These are phyloP conservation scores for Ardeotis arabs DNA, from an alignment of 2,113 vertebrate species.

Conservation along the genomic window DNA sequence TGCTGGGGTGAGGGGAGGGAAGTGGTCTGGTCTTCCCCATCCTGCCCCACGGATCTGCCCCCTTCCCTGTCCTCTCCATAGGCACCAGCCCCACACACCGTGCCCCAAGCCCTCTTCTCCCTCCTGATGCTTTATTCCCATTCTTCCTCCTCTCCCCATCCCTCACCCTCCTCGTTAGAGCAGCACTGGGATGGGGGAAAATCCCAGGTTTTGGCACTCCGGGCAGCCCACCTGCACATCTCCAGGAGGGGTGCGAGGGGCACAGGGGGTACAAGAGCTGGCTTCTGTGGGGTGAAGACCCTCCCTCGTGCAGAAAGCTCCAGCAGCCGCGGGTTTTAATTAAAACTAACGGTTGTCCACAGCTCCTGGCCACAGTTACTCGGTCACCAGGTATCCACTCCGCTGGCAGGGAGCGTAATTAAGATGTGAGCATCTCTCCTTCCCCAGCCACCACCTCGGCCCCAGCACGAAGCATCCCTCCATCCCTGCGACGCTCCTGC, in stretches of 20 bases:
- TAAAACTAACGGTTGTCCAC: not conserved
- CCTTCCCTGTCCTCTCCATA: not conserved
- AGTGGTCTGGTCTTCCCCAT: not conserved
- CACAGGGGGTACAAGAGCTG: fast-evolving
- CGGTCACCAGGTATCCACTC: not conserved
- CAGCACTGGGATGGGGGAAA: not conserved
- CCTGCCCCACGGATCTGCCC: not conserved
- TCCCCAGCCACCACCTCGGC: not conserved
- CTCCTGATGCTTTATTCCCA: not conserved
- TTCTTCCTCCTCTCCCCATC: not conserved
- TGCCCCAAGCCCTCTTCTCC: not conserved
- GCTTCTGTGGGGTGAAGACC: not conserved
- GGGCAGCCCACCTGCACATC: no score
- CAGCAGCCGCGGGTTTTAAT: not conserved
- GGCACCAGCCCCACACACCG: not conserved
- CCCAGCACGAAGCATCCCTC: not conserved
- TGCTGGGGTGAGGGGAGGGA: not conserved
- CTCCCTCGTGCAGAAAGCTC: not conserved
- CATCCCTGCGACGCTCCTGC: not conserved
- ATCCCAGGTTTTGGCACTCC: no score
- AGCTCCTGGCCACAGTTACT: not conserved
- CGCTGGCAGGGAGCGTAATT: not conserved
- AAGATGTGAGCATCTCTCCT: not conserved
- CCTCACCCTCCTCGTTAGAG: not conserved
- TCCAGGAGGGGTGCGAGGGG: not conserved